phyloP scores from a whole-genome alignment of 2,888 invertebrate genomes.

The Elaeidobius kamerunicus region DNA sequence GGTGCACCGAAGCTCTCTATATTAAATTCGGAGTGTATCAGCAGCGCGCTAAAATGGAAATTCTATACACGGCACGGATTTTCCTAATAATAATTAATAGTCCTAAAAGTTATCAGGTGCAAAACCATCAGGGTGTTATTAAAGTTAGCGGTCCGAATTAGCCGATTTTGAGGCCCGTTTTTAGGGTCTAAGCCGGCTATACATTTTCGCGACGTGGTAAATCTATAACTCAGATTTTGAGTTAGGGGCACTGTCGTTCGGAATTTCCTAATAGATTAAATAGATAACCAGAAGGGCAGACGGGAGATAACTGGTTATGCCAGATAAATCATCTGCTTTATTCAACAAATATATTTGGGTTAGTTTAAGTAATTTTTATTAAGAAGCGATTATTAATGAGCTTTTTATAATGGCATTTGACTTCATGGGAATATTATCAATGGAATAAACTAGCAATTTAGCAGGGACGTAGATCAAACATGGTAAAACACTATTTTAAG shows the following conservation, averaged over 20 bases:
- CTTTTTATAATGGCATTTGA: too few relatives aligned
- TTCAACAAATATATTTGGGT: constrained; percentile 9
- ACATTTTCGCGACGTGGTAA: constrained; percentile 39
- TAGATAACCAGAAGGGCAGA: constrained; percentile 32
- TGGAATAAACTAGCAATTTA: too few relatives aligned
- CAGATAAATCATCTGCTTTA: constrained; percentile 16
- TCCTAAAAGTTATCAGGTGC: constrained; percentile 31
- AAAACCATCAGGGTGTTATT: constrained; percentile 31
- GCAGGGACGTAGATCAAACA: too few relatives aligned
- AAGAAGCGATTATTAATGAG: too few relatives aligned
- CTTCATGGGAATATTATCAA: too few relatives aligned
- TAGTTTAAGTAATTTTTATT: constrained; percentile 3
- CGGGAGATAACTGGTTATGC: constrained; percentile 7
- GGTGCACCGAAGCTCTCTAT: too few relatives aligned
- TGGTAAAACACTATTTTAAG: too few relatives aligned
- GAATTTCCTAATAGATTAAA: constrained; percentile 44
- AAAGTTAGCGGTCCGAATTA: constrained; percentile 18
- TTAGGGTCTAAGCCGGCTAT: constrained; percentile 40
- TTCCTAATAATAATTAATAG: constrained; percentile 28
- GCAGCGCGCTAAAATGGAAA: too few relatives aligned
- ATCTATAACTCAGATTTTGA: constrained; percentile 45
- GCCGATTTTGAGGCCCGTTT: constrained; percentile 14
- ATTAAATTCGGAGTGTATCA: too few relatives aligned
- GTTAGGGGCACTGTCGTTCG: constrained; percentile 39
- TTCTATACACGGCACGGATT: too few relatives aligned